A percentile compares a stretch with the other conserved stretches of the same genome.
These are phyloP conservation scores for Mobula hypostoma DNA, from an alignment of 2,113 vertebrate genomes.

Conservation along the genomic window DNA sequence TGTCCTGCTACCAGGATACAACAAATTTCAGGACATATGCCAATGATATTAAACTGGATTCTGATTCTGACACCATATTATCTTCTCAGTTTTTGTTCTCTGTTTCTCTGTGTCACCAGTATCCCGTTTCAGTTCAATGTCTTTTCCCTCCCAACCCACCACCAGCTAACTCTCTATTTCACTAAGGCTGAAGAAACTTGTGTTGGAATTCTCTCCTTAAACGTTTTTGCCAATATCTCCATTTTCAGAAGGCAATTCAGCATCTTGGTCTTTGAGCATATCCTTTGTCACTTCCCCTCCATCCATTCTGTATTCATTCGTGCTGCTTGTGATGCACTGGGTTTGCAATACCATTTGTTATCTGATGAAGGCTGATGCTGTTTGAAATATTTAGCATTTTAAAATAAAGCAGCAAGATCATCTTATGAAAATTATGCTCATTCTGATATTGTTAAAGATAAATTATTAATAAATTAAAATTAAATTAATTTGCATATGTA, in stretches of 20 bases:
- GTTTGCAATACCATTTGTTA: background rate
- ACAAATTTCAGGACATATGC: too few species aligned
- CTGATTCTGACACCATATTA: too few species aligned
- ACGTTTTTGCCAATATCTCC: background rate
- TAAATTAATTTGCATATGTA: constrained; percentile 25
- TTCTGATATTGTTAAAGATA: background rate
- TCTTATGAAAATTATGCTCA: background rate
- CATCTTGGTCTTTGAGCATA: background rate
- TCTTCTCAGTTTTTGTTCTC: background rate
- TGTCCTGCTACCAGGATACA: too few species aligned
- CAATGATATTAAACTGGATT: too few species aligned
- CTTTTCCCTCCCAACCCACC: too few species aligned
- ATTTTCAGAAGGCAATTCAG: background rate
- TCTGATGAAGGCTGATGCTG: too few species aligned
- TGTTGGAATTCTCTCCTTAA: background rate
- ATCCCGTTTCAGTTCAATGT: too few species aligned
- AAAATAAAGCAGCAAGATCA: background rate
- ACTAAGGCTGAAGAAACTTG: background rate
- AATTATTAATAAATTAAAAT: constrained; percentile 16
- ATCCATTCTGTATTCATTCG: background rate
- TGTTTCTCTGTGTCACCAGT: background rate
- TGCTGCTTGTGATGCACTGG: background rate
- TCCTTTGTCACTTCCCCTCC: background rate
- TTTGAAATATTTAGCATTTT: background rate
- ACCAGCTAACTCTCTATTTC: background rate